These are phyloP conservation scores for Rhodinocichla rosea DNA, from an alignment of 2,113 vertebrate species.

Conservation along the genomic window DNA sequence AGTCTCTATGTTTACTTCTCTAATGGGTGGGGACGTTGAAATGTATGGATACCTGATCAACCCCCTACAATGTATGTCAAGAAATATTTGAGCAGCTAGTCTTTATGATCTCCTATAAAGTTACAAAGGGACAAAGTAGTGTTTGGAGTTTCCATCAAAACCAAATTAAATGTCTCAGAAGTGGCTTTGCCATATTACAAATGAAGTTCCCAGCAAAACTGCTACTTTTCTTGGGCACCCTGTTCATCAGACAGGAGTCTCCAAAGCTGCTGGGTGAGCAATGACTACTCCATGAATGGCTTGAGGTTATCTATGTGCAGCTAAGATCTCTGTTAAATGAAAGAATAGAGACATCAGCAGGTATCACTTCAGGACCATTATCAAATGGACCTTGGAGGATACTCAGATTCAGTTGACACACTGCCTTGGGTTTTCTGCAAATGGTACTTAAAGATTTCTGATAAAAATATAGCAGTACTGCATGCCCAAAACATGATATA, in stretches of 20 bases:
- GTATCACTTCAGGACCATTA: not conserved
- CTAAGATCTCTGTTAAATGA: not conserved
- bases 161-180: not conserved
- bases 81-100: not conserved
- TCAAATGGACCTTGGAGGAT: not conserved
- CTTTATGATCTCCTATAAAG: not conserved
- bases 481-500: not conserved
- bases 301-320: not conserved
- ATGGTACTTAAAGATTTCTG: not conserved
- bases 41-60: not conserved
- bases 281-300: accelerated
- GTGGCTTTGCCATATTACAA: not conserved
- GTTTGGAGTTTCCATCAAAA: not conserved
- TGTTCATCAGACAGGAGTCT: not conserved
- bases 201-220: not conserved
- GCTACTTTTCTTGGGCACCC: not conserved
- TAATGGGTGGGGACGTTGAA: not conserved
- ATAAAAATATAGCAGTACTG: not conserved
- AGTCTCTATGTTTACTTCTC: not conserved
- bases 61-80: not conserved
- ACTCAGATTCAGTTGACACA: not conserved
- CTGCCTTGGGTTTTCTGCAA: not conserved
- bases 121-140: not conserved
- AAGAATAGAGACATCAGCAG: not conserved
- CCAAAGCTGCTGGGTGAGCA: not conserved